A percentile compares a stretch with the other conserved stretches of the same genome.
Evolutionary conservation across 2,797 vertebrate genomes (phyloP).

Genomic region (Neostethus bicornis): DNA sequence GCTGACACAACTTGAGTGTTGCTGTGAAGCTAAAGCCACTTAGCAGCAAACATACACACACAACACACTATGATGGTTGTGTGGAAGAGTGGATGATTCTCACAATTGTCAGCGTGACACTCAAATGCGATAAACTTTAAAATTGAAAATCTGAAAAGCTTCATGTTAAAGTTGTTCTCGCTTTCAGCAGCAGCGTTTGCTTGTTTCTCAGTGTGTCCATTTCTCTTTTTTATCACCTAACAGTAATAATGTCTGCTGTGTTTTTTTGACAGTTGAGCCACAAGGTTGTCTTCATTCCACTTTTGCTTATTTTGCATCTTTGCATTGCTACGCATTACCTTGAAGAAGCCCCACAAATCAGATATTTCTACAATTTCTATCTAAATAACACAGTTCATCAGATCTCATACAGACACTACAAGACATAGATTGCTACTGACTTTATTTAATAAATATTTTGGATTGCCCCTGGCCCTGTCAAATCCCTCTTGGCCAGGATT

Average conservation of each 20-base stretch:
- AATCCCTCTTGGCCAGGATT: constrained; percentile 1
- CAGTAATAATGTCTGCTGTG: constrained; percentile 39
- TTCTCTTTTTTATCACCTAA: constrained; percentile 20
- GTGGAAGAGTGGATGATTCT: constrained; percentile 24
- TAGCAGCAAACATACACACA: constrained; percentile 13
- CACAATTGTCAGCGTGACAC: constrained; percentile 29
- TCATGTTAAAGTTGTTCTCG: not conserved
- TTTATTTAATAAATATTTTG: constrained; percentile 39
- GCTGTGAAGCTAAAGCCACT: constrained; percentile 29
- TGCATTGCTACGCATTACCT: constrained; percentile 32
- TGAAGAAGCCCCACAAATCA: constrained; percentile 36
- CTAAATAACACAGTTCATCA: constrained; percentile 27
- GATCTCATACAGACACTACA: constrained; percentile 5
- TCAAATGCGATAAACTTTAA: constrained; percentile 13
- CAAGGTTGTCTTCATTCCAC: constrained; percentile 19
- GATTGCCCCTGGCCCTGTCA: constrained; percentile 14
- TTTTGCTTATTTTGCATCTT: constrained; percentile 42
- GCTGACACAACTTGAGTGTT: constrained; percentile 40
- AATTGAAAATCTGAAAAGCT: constrained; percentile 7
- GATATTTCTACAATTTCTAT: constrained; percentile 37
- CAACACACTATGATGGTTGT: constrained; percentile 11
- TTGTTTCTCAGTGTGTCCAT: constrained; percentile 9
- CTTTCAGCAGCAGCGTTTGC: not conserved
- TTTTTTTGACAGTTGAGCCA: constrained; percentile 43
- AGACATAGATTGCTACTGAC: constrained; percentile 39